Evolutionary conservation across 2,797 vertebrate species (phyloP), one percentile per base, ranked within the genome.

Genomic region (Zalophus californianus): DNA sequence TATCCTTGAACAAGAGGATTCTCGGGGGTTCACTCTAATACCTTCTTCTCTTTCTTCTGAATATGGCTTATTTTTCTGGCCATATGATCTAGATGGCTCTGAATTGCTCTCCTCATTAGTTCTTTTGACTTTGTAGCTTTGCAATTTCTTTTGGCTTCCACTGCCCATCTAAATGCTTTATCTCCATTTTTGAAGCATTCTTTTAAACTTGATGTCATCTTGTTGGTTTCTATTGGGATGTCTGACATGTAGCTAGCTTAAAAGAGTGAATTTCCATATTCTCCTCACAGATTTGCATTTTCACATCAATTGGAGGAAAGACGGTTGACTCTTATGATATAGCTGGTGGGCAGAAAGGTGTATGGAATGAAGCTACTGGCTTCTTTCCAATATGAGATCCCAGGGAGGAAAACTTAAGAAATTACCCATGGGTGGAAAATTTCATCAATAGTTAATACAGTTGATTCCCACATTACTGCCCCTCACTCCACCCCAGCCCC

Each of bases 201-300:
- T 32, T 97, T 94, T 96, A 91, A 96, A 86, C 20, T 68, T 77
- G n/a, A 11, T 87, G 86, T 94, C 92, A 94, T 86, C 70, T 79
- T 10, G 0, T 32, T 84, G 44, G 68, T 96, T 97, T 96, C 90
- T 73, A 78, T 82, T 91, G 83, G 96, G 79, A 93, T 86, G 27
- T 91, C 52, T 97, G 96, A 89, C 88, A 52, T 13, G 91, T n/a
- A 75, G 20, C 58, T 80, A 32, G 92, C 84, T 97, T 93, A 73
- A 88, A 96, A 92, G 95, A 94, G 16, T 91, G 70, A 44, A 98
- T 96, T 97, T 97, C 90, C 89, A 92, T 96, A 93, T 95, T 96
- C 83, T 92, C 50, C 66, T 48, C 44, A 56, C 68, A 89, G 86
- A 96, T 95, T 86, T 97, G 94, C 88, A 89, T 97, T 97, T 95